Evolutionary conservation across 2,888 invertebrate species (phyloP).

Genomic region (Nemurella pictetii): DNA sequence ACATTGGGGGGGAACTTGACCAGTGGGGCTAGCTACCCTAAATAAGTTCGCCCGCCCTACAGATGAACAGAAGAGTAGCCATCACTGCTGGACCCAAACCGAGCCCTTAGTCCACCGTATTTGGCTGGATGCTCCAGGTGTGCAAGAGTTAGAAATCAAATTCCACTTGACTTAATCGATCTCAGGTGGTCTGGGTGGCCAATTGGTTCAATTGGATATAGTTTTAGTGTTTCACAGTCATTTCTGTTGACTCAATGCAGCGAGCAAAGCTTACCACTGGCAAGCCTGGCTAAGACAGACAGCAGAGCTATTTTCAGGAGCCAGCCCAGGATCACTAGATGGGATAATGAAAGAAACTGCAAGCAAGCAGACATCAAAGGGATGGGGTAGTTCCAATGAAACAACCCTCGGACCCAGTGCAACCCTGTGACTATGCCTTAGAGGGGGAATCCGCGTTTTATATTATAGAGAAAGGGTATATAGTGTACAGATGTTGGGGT

Average conservation of each 20-base stretch:
- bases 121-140: not conserved
- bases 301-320: not conserved
- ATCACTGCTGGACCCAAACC: not conserved
- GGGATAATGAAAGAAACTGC: not conserved
- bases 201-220: no score
- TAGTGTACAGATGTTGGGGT: slow-evolving; percentile 29
- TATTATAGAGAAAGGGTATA: slow-evolving; percentile 19
- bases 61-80: no score
- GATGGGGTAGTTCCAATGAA: not conserved
- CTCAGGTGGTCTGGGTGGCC: not conserved
- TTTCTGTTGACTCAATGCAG: no score
- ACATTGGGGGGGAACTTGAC: slow-evolving; percentile 10
- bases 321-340: not conserved
- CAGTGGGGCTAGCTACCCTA: not conserved
- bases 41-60: not conserved
- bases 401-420: slow-evolving; percentile 16
- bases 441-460: slow-evolving; percentile 13
- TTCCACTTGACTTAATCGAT: not conserved
- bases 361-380: not conserved
- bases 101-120: not conserved
- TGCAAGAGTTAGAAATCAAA: not conserved
- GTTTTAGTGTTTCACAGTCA: no score
- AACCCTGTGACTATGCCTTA: not conserved
- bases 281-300: no score
- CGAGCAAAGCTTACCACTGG: no score